Evolutionary conservation across 2,888 invertebrate genomes (phyloP), one percentile per base, ranked within the genome.

Genomic region (Andricus quercusramuli): DNA sequence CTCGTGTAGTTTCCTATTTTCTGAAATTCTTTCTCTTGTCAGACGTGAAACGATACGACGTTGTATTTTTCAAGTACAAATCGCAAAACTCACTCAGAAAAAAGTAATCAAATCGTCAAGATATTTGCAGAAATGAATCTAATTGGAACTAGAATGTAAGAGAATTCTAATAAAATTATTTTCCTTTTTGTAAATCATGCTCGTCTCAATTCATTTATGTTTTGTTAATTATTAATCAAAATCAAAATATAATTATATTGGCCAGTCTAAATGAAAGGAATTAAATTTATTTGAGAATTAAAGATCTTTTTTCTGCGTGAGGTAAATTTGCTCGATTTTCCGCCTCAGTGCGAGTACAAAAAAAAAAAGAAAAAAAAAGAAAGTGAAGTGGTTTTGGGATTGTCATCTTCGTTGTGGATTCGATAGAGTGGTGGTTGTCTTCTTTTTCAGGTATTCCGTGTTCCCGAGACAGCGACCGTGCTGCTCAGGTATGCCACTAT

Each of bases 381-480:
- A 85, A 87, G 68, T 82, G 85, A 86, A 85, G 82, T 88, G 88
- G 82, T 89, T 88, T 88, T 89, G 89, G 89, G 89, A 88, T 86
- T 88, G 86, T 88, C 86, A 90, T 87, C 88, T 92, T 91, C 90
- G 90, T 90, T 92, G 88, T 91, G 91, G 90, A 92, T 91, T 91
- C 92, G 92, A 92, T 92, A 91, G 92, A 91, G 91, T 90, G 92
- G 92, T 92, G 91, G 91, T 92, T 92, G 92, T 93, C 91, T 93
- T 94, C 94, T 93, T 96, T 97, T 96, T 94, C 96, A 98, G 98
- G 99, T 99, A 93, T 99, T 98, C 96, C 97, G 99, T 93, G 99
- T 99, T 94, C 99, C 99, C 94, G 99, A 99, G 96, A 98, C 99
- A 94, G 99, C 99, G 93, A 98, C 98, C 93, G 97, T 99, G 93